phyloP scores from a whole-genome alignment of 37 sponge, comb jelly and placozoan species.

The Ephydatia muelleri region DNA sequence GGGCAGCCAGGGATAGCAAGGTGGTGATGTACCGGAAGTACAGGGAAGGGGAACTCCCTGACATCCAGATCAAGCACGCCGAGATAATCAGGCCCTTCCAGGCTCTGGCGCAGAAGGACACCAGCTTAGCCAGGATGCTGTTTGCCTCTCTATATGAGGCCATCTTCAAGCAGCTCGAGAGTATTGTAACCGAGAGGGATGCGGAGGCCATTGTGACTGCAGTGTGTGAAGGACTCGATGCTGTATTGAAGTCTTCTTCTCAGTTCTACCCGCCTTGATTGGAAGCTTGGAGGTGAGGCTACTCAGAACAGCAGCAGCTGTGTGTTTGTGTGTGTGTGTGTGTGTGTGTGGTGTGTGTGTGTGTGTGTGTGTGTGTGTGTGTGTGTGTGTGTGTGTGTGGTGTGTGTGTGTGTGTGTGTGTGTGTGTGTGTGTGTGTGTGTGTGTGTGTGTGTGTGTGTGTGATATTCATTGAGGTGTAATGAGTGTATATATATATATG shows the following conservation, averaged over 20 bases:
- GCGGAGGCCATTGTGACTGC: slow-evolving; percentile 51
- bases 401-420: too few relatives aligned
- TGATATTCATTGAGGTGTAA: too few relatives aligned
- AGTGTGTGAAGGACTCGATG: slow-evolving; percentile 54
- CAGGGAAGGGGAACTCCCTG: slow-evolving; percentile 95
- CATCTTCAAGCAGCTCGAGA: slow-evolving; percentile 65
- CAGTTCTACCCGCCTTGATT: slow-evolving; percentile 81
- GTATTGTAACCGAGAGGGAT: slow-evolving; percentile 62
- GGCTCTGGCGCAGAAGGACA: slow-evolving; percentile 93
- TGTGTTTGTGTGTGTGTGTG: too few relatives aligned
- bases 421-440: too few relatives aligned
- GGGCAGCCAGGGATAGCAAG: slow-evolving; percentile 78
- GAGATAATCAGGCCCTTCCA: slow-evolving; percentile 95
- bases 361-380: too few relatives aligned
- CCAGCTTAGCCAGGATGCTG: slow-evolving; percentile 74
- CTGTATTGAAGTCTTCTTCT: slow-evolving; percentile 55
- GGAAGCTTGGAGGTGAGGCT: slow-evolving; percentile 71
- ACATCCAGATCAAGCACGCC: slow-evolving; percentile 94
- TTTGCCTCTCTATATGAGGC: slow-evolving; percentile 75
- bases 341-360: too few relatives aligned
- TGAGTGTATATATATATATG: too few relatives aligned
- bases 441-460: slow-evolving; percentile 7
- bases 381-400: too few relatives aligned
- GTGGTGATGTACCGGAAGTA: slow-evolving; percentile 98
- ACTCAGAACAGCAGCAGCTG: too few relatives aligned